Base-by-base conservation (phyloP, 2,113 vertebrate genomes). In the Calidris pygmaea region DNA sequence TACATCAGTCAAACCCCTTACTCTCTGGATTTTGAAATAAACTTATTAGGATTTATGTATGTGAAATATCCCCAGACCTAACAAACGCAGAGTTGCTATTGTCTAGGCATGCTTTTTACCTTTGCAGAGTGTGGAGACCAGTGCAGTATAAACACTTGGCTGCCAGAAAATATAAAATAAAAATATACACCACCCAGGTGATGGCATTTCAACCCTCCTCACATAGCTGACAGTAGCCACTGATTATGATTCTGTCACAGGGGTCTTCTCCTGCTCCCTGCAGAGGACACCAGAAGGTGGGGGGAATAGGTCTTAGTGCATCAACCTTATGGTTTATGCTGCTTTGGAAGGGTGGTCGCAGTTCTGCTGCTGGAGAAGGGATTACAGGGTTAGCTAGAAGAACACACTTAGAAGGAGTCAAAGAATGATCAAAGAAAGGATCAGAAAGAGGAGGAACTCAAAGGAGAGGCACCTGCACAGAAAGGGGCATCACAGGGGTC, bases 11-110 rank as follows among this genome's bases (percentile, higher is more conserved):
- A 91, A 90, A 93, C 13, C 23, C 58, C 70, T 73, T 82, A 82
- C 53, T 70, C 48, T 62, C 52, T 85, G 17, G n/a, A 76, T 92
- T 96, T 93, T 91, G 19, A 32, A 89, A 87, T 89, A 85, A 94
- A 90, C 39, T 85, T 81, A 29, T 22, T 74, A 79, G 82, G 62
- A 78, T 84, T 90, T 81, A 43, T 59, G 45, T 24, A 77, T 26
- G 27, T 81, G 30, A 93, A 92, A 82, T 84, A 86, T 73, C 37
- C 14, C 22, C 32, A 75, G 43, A 88, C 22, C 24, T 84, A 92
- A 92, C 19, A 86, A 75, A 68, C 77, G n/a, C 83, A n/a, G 43
- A 56, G 30, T 48, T 90, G 23, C 68, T 84, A 66, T 50, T 85
- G 62, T 41, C 58, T 62, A 48, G 50, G 45, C 60, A 60, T 47